These are phyloP conservation scores for Suillia variegata DNA, from an alignment of 2,888 invertebrate genomes.

Conservation along the genomic window DNA sequence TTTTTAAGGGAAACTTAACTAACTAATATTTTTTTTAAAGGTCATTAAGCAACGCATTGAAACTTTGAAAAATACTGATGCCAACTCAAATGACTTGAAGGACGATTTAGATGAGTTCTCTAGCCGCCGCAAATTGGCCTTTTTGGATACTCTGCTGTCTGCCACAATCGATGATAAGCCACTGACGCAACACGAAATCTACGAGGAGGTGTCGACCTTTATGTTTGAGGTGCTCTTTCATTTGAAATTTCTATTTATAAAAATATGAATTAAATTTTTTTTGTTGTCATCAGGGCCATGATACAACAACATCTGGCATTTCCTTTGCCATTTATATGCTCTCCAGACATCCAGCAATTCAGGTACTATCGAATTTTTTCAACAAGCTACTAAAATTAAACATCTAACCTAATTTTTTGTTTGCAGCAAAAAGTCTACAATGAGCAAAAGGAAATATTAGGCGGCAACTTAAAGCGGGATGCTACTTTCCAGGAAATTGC, in stretches of 20 bases:
- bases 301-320: constrained; percentile 67
- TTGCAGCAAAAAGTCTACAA: constrained; percentile 62
- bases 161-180: constrained; percentile 47
- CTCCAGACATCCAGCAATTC: constrained; percentile 63
- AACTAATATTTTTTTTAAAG: too few relatives aligned
- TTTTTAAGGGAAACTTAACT: too few relatives aligned
- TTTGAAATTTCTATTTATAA: not conserved
- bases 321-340: constrained; percentile 64
- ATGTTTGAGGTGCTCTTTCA: constrained; percentile 58
- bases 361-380: constrained; percentile 59
- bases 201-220: constrained; percentile 58
- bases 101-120: constrained; percentile 26
- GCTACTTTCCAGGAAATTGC: constrained; percentile 41
- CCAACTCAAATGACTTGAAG: not conserved
- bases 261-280: constrained; percentile 13
- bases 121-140: constrained; percentile 46
- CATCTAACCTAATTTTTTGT: too few relatives aligned
- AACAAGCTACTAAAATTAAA: not conserved
- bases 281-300: constrained; percentile 63
- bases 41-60: constrained; percentile 50
- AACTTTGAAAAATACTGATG: constrained; percentile 18
- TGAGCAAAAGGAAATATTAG: constrained; percentile 62
- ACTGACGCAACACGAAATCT: constrained; percentile 47
- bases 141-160: constrained; percentile 52
- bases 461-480: constrained; percentile 47